A percentile compares a stretch with the other conserved stretches of the same genome.
phyloP scores from a whole-genome alignment of 2,797 vertebrate genomes.

The Sciurus carolinensis region DNA sequence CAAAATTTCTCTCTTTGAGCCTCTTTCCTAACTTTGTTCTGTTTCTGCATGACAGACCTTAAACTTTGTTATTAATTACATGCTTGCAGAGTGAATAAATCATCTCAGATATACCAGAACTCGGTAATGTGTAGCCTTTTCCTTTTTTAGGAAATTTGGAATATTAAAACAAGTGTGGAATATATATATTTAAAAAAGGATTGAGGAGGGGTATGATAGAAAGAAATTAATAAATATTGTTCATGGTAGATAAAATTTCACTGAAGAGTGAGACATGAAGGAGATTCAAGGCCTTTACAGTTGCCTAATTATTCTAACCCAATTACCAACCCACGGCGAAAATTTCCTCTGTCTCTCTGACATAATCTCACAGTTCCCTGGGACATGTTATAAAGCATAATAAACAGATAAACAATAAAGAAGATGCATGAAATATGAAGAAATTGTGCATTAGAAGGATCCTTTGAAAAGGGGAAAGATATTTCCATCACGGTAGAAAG shows the following conservation, averaged over 20 bases:
- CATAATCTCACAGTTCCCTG: neutral
- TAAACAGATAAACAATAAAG: conserved; percentile 53
- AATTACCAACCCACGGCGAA: conserved; percentile 33
- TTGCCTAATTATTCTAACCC: conserved; percentile 24
- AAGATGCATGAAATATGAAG: neutral
- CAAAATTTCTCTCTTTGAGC: conserved; percentile 16
- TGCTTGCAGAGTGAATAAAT: conserved; percentile 42
- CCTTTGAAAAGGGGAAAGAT: neutral
- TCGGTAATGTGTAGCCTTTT: neutral
- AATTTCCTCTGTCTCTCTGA: neutral
- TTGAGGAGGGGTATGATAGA: neutral
- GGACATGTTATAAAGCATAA: neutral
- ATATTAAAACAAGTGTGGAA: neutral
- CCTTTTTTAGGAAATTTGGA: conserved; percentile 36
- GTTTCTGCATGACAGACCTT: neutral
- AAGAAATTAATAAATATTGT: neutral
- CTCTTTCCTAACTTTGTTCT: neutral
- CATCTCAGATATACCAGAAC: neutral
- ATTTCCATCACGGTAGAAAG: neutral
- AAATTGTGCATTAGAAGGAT: conserved; percentile 42
- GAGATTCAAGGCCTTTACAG: neutral
- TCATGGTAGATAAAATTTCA: neutral
- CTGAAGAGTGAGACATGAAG: conserved; percentile 31
- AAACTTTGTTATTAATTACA: neutral
- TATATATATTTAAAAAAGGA: neutral